Base-by-base conservation (phyloP, 2,113 vertebrate species). In the Gallinago paraguaiae region DNA sequence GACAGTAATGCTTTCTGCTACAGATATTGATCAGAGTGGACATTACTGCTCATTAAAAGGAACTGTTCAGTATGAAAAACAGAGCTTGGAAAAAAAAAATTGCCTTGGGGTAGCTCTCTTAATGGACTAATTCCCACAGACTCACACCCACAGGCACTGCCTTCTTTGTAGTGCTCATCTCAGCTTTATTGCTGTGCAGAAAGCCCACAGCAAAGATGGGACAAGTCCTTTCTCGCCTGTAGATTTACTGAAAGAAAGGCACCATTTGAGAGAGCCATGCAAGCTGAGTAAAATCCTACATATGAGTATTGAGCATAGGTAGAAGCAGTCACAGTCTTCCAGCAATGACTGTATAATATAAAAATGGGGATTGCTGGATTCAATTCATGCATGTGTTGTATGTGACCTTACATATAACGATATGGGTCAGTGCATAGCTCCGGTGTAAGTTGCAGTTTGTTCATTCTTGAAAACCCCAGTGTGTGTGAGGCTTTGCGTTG, bases 21-120 rank as follows among this genome's bases (percentile, higher is more conserved):
- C 71, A 86, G 69, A 33, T 92, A 96, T 91, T 94, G 96, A 95
- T 96, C 81, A 80, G 76, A 67, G 41, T 86, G 82, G 90, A 84
- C 93, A 87, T 96, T 91, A 96, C 69, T 79, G 69, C 65, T 96
- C 74, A 72, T 93, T 96, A 85, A 76, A 94, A 88, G 54, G 48
- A 95, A 57, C 56, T 68, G n/a, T 75, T 94, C 61, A 46, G 45
- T 41, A 86, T 76, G 72, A 93, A 93, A 80, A 94, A 64, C 53
- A 75, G 57, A 92, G 72, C 65, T 88, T 79, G 43, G 72, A 9
- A 57, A 64, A 79, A 74, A 74, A 88, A 59, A 87, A 60, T 7
- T 82, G 72, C 94, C 53, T 31, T 6, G 0, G 17, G 86, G n/a
- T 71, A 50, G 10, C 43, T 92, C 69, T 53, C 25, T 69, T 92